A percentile compares a stretch with the other conserved stretches of the same genome.
phyloP scores from a whole-genome alignment of 1,140 invertebrate genomes.

The Steinernema feltiae region DNA sequence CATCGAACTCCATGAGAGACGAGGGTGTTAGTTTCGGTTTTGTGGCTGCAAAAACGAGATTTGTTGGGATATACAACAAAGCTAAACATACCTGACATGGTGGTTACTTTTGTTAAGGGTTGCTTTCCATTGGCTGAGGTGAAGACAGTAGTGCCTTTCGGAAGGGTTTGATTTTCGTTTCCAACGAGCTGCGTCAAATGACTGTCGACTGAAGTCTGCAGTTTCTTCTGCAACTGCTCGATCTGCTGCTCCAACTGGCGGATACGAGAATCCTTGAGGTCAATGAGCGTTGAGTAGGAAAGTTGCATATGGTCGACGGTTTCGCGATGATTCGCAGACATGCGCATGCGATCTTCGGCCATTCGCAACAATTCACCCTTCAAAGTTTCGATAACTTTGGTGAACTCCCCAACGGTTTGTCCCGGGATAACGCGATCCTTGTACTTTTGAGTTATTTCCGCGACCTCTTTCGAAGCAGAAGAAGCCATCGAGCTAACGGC shows the following conservation, averaged over 20 bases:
- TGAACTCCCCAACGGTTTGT: not conserved
- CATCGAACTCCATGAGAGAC: not conserved
- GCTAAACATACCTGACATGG: not conserved
- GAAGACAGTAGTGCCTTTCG: not conserved
- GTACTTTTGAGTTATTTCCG: not conserved
- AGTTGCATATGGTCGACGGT: slow-evolving; percentile 5
- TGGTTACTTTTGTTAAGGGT: not conserved
- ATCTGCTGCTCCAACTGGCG: not conserved
- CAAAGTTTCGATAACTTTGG: not conserved
- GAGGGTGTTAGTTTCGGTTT: not conserved
- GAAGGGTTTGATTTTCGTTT: not conserved
- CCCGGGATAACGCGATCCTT: not conserved
- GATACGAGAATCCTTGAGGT: not conserved
- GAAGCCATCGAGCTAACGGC: not conserved
- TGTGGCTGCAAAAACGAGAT: not conserved
- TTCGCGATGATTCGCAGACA: not conserved
- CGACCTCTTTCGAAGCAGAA: not conserved
- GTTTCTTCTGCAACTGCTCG: slow-evolving; percentile 1
- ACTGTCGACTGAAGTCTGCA: not conserved
- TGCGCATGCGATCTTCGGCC: not conserved
- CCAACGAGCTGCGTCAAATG: not conserved
- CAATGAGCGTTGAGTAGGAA: not conserved
- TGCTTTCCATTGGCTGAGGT: not conserved
- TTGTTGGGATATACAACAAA: not conserved
- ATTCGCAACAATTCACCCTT: not conserved